phyloP scores from a whole-genome alignment of 2,888 invertebrate species.

The Eupithecia abbreviata region DNA sequence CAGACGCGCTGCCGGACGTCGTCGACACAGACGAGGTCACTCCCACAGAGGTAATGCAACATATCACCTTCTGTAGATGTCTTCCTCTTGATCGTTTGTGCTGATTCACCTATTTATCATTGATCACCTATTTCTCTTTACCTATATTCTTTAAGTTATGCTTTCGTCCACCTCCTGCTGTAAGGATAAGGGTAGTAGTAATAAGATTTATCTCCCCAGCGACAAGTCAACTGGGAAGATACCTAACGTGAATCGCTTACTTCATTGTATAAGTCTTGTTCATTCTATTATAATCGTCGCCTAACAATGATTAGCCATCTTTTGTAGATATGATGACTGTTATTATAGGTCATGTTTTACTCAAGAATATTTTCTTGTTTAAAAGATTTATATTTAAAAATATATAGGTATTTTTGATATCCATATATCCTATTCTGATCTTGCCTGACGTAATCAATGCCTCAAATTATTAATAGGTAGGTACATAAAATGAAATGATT shows the following conservation, averaged over 20 bases:
- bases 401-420: background rate
- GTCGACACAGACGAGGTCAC: conserved; percentile 80
- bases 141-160: background rate
- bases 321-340: background rate
- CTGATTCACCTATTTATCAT: conserved; percentile 19
- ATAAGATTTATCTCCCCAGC: background rate
- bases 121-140: background rate
- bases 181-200: conserved; percentile 8
- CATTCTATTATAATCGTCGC: background rate
- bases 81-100: conserved; percentile 64
- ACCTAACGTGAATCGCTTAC: background rate
- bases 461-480: background rate
- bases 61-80: conserved; percentile 78
- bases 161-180: background rate
- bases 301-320: background rate
- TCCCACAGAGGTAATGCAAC: conserved; percentile 81
- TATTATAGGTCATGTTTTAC: background rate
- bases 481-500: background rate
- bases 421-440: background rate
- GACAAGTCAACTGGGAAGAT: background rate
- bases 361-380: background rate
- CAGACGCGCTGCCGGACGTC: conserved; percentile 74
- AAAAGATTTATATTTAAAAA: background rate
- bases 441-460: background rate
- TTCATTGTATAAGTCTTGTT: background rate